phyloP scores from a whole-genome alignment of 2,797 vertebrate species.

The Enteromius paludinosus region DNA sequence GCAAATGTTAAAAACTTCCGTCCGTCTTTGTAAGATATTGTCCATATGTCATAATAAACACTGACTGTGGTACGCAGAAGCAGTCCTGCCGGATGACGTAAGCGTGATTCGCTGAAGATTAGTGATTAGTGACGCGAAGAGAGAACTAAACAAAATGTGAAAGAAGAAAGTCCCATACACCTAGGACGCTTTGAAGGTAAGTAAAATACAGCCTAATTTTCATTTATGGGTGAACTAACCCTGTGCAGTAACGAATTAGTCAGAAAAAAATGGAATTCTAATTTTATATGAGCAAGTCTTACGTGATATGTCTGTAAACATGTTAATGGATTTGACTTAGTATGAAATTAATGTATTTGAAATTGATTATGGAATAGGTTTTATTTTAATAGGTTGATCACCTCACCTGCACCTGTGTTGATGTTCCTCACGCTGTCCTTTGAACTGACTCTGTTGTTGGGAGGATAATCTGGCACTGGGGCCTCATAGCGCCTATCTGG shows the following conservation, averaged over 20 bases:
- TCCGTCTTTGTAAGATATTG: too few relatives aligned
- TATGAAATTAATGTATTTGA: background rate
- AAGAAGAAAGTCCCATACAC: too few relatives aligned
- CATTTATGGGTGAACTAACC: too few relatives aligned
- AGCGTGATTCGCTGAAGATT: too few relatives aligned
- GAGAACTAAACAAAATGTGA: too few relatives aligned
- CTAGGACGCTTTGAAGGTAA: too few relatives aligned
- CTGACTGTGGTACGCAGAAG: too few relatives aligned
- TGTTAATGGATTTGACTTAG: background rate
- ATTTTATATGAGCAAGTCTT: background rate
- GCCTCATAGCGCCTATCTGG: conserved; percentile 81
- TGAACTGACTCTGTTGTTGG: conserved; percentile 82
- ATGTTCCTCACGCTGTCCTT: conserved; percentile 83
- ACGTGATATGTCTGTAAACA: background rate
- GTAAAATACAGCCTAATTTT: too few relatives aligned
- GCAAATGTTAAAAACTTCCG: too few relatives aligned
- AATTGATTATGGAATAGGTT: background rate
- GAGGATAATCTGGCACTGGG: conserved; percentile 79
- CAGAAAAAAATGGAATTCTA: background rate
- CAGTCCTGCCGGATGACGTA: too few relatives aligned
- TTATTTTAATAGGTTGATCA: background rate
- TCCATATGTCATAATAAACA: too few relatives aligned
- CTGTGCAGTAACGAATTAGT: background rate
- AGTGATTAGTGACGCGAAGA: too few relatives aligned
- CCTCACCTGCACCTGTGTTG: conserved; percentile 80